Percentiles rank a stretch among this genome's conserved stretches.
Evolutionary conservation across 2,797 vertebrate species (phyloP).

Genomic region (Darevskia mixta): DNA sequence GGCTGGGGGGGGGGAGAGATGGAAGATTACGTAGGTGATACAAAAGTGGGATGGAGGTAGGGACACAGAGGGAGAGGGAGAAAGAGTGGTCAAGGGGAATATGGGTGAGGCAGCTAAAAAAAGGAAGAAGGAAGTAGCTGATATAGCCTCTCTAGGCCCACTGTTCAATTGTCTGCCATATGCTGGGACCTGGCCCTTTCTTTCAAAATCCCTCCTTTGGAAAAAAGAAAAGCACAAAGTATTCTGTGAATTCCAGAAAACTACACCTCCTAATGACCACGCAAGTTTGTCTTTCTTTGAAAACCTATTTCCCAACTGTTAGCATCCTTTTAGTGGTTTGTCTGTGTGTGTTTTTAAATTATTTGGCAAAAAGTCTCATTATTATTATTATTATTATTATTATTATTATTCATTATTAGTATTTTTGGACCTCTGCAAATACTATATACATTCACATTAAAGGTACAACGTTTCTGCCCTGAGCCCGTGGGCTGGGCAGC

Average conservation of each 20-base stretch:
- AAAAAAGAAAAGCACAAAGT: constrained; percentile 21
- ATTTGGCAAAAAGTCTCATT: constrained; percentile 79
- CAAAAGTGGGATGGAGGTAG: no score
- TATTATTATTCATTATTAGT: constrained; percentile 5
- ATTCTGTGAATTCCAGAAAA: constrained; percentile 45
- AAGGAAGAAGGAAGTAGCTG: background rate
- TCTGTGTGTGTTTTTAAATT: constrained; percentile 49
- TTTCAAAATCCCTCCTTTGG: constrained; percentile 32
- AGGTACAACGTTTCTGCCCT: constrained; percentile 62
- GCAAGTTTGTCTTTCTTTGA: constrained; percentile 3
- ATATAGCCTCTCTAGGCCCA: background rate
- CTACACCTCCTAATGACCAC: constrained; percentile 26
- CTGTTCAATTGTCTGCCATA: background rate
- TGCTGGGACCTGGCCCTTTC: background rate
- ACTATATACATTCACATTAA: constrained; percentile 99
- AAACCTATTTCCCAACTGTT: constrained; percentile 42
- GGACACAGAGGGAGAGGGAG: no score
- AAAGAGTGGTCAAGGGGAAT: no score
- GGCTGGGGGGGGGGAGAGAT: no score
- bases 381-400: constrained; percentile 25
- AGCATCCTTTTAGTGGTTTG: constrained; percentile 41
- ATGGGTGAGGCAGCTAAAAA: background rate
- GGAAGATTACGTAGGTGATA: no score
- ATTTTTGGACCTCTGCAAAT: constrained; percentile 90
- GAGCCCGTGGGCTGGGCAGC: constrained; percentile 27